Conservation (phyloP, 2,797 vertebrate genomes). For the Sorex maritimensis region DNA sequence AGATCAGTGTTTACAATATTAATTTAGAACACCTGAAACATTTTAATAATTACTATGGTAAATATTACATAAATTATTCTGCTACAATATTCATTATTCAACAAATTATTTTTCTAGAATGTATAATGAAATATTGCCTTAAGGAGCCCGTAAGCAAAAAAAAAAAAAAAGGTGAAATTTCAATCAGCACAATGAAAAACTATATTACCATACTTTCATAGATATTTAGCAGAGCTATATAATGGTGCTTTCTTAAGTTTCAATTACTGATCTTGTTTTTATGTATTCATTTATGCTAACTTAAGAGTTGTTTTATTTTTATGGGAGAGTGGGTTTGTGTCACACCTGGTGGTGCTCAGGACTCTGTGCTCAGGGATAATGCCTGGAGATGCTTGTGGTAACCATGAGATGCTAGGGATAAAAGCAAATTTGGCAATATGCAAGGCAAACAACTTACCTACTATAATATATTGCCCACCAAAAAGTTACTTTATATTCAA, state of each 20-base stretch:
- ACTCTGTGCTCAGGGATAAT: no score
- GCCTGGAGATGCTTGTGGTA: no score
- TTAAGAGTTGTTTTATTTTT: background rate
- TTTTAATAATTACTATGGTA: slow-evolving; percentile 30
- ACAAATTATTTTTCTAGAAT: background rate
- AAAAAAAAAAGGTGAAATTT: background rate
- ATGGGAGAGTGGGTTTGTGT: no score
- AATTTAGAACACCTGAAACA: slow-evolving; percentile 55
- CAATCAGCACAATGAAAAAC: background rate
- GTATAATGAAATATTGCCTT: background rate
- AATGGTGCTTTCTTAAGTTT: slow-evolving; percentile 1
- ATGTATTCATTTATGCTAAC: background rate
- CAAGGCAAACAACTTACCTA: no score
- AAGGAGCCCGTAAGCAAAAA: background rate
- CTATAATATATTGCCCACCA: no score
- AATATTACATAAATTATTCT: slow-evolving; percentile 57
- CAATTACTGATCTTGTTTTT: slow-evolving; percentile 6
- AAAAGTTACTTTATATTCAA: background rate
- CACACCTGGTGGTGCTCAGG: no score
- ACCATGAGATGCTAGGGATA: no score
- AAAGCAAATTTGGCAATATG: no score
- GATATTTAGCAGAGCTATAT: background rate
- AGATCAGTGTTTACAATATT: slow-evolving; percentile 31
- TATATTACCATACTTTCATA: background rate
- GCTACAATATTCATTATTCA: slow-evolving; percentile 48